Evolutionary conservation across 2,888 invertebrate genomes (phyloP), one percentile per base, ranked within the genome.

Genomic region (Lithosia quadra): DNA sequence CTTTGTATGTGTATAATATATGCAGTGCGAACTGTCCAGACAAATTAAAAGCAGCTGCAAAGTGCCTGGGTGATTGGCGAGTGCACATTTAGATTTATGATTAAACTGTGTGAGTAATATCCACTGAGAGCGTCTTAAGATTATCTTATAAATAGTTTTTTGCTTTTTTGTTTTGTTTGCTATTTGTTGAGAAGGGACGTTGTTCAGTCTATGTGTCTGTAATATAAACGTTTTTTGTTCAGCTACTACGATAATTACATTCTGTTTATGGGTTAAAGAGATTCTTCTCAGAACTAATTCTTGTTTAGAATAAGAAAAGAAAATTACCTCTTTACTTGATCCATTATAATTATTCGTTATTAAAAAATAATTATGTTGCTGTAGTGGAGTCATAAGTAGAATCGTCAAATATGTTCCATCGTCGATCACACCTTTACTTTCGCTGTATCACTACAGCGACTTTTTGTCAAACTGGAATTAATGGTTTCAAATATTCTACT

Each of bases 1-100:
- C 78, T 76, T 75, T 79, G 78, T 64, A 18, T 82, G 49, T 49
- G 65, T 76, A 73, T 76, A 74, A 66, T 76, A 73, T 76, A 74
- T 72, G 82, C 87, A 87, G 88, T 88, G 89, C 86, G 86, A 89
- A 90, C 86, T 86, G 88, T 85, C 87, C 88, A 85, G 88, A 89
- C 88, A 91, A 92, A 93, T 93, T 91, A 89, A 90, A 88, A 82
- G 85, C 94, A 93, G 92, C 93, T 94, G 93, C 85, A 82, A 83
- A 86, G 86, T 83, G 78, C 73, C 81, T 80, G 83, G 83, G 84
- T 89, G 91, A 92, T 92, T 91, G 90, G 89, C 87, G 88, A 87
- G 79, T 84, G 86, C 88, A 86, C 88, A 91, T 91, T 90, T 89
- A 90, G 91, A 91, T 90, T 92, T 89, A 91, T 88, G 85, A 89